Conservation (phyloP, 2,797 vertebrate genomes). For the Trichosurus vulpecula region DNA sequence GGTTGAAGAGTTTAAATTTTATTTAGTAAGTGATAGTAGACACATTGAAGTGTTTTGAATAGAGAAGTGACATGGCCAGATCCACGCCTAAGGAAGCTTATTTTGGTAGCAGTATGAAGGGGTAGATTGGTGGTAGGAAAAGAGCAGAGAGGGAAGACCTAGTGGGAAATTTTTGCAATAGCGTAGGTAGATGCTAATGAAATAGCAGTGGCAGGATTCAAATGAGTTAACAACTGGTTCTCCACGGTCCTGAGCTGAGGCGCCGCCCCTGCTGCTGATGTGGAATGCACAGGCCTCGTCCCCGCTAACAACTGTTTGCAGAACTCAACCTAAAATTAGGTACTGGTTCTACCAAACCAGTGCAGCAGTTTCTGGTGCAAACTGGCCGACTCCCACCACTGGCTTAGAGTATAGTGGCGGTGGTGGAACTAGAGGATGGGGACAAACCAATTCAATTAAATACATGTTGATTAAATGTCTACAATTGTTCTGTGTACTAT, state of each 20-base stretch:
- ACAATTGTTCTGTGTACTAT: neutral
- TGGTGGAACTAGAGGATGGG: neutral
- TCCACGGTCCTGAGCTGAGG: too few relatives aligned
- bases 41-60: neutral
- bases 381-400: too few relatives aligned
- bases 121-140: neutral
- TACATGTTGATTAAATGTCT: neutral
- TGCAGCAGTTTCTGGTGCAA: too few relatives aligned
- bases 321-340: too few relatives aligned
- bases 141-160: neutral
- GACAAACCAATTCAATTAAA: neutral
- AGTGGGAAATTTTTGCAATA: neutral
- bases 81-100: neutral
- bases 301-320: too few relatives aligned
- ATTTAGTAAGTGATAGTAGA: neutral
- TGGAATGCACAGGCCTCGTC: too few relatives aligned
- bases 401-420: neutral
- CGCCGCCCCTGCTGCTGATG: too few relatives aligned
- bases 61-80: neutral
- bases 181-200: neutral
- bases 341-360: too few relatives aligned
- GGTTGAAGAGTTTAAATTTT: neutral
- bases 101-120: neutral
- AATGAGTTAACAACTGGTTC: too few relatives aligned
- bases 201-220: neutral